phyloP scores from a whole-genome alignment of 2,797 vertebrate species.

The Emydoidea blandingii region DNA sequence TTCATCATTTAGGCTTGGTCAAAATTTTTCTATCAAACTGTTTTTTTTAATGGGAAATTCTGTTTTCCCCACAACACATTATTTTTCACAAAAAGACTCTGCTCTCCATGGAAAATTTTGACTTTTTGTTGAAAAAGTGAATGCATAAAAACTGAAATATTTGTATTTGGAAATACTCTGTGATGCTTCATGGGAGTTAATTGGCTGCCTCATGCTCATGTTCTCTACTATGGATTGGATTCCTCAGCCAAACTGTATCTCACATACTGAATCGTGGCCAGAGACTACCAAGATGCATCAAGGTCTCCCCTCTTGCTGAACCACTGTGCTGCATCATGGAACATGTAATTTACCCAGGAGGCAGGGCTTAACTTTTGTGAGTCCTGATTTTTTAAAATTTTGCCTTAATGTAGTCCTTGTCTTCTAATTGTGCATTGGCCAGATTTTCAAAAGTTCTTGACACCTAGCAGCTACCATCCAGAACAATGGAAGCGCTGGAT shows the following conservation, averaged over 20 bases:
- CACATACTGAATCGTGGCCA: fast-evolving
- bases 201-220: not conserved
- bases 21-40: not conserved
- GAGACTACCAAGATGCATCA: not conserved
- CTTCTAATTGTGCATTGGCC: not conserved
- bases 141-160: not conserved
- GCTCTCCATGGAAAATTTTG: not conserved
- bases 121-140: not conserved
- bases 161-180: not conserved
- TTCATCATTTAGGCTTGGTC: not conserved
- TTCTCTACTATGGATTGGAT: not conserved
- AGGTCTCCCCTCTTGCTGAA: not conserved
- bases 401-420: not conserved
- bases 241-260: not conserved
- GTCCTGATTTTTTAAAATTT: not conserved
- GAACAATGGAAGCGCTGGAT: not conserved
- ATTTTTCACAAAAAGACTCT: not conserved
- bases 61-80: not conserved
- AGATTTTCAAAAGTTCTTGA: not conserved
- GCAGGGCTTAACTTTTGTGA: not conserved
- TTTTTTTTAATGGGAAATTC: not conserved
- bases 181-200: not conserved
- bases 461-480: not conserved
- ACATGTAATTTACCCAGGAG: not conserved
- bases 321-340: not conserved